Evolutionary conservation across 37 sponge, comb jelly and placozoan genomes (phyloP), one percentile per base, ranked within the genome.

Genomic region (Bolinopsis microptera): DNA sequence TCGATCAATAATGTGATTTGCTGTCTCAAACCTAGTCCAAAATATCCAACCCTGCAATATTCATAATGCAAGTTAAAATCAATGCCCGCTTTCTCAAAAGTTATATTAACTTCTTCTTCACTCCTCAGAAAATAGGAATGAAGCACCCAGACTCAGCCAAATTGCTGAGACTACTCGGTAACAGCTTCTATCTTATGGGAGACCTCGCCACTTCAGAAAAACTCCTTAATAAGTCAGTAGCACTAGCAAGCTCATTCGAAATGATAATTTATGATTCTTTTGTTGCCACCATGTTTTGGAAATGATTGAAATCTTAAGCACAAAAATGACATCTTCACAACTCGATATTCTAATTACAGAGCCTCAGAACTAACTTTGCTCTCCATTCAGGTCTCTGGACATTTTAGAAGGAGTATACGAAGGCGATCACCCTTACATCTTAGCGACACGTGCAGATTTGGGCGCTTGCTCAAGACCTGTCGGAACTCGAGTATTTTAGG

Each of bases 171-270:
- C 90, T 86, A 9, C 90, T 86, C 27, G 90, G 90, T 5, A 86
- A 86, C 90, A 86, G 90, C 26, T 86, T 86, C 24, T 86, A 86
- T 38, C 90, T 86, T 1, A 86, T 86, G 90, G 90, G 90, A 33
- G 90, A 86, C 30, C 90, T 86, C 21, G 41, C 90, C 2, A 86
- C 90, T 9, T 86, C 90, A 86, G 90, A 86, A 86, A 86, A 86
- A 39, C 90, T 86, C 30, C 90, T 86, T 5, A 86, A 86, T 34
- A 86, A 86, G 90, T 86, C 2, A 41, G 90, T 16, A 13, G 5
- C 38, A 80, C n/a, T n/a, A n/a, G n/a, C n/a, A n/a, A n/a, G n/a
- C n/a, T n/a, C n/a, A n/a, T n/a, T n/a, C n/a, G n/a, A n/a, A n/a
- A n/a, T n/a, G n/a, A n/a, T n/a, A n/a, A n/a, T n/a, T n/a, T n/a